A percentile compares a stretch with the other conserved stretches of the same genome.
These are phyloP conservation scores for Ennomos quercinarius DNA, from an alignment of 2,888 invertebrate species.

Conservation along the genomic window DNA sequence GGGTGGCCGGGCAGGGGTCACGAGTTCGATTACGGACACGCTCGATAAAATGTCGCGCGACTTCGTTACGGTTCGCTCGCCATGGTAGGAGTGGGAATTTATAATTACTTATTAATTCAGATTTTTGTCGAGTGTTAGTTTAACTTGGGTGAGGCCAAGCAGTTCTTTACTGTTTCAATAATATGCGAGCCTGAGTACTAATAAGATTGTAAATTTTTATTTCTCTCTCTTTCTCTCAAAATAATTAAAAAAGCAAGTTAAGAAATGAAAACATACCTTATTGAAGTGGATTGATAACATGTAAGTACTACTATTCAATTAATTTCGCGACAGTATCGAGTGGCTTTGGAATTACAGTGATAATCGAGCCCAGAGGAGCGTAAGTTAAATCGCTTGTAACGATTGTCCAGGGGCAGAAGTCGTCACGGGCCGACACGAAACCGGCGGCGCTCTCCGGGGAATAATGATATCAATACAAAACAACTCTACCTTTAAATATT, in stretches of 20 bases:
- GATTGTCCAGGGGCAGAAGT: slow-evolving; percentile 62
- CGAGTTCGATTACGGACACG: slow-evolving; percentile 35
- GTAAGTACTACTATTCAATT: no score
- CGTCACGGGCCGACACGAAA: slow-evolving; percentile 59
- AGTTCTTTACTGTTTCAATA: no score
- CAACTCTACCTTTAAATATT: slow-evolving; percentile 1
- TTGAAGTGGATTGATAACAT: no score
- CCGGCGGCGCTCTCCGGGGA: slow-evolving; percentile 28
- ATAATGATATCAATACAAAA: slow-evolving; percentile 21
- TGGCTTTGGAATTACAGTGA: slow-evolving; percentile 50
- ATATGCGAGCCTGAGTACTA: no score
- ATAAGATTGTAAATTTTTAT: no score
- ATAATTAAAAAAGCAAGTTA: no score
- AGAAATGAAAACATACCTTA: no score
- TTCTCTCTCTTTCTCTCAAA: no score
- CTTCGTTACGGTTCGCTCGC: slow-evolving; percentile 34
- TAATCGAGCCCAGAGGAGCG: slow-evolving; percentile 66
- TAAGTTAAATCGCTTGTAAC: slow-evolving; percentile 68
- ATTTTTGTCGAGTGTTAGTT: slow-evolving; percentile 41
- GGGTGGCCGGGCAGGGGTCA: slow-evolving; percentile 38
- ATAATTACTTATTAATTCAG: slow-evolving; percentile 29
- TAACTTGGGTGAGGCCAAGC: not conserved
- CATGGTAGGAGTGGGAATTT: slow-evolving; percentile 15
- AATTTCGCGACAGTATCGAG: slow-evolving; percentile 34
- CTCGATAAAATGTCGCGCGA: slow-evolving; percentile 38